A percentile compares a stretch with the other conserved stretches of the same genome.
These are phyloP conservation scores for Trichosurus vulpecula DNA, from an alignment of 2,797 vertebrate species.

Conservation along the genomic window DNA sequence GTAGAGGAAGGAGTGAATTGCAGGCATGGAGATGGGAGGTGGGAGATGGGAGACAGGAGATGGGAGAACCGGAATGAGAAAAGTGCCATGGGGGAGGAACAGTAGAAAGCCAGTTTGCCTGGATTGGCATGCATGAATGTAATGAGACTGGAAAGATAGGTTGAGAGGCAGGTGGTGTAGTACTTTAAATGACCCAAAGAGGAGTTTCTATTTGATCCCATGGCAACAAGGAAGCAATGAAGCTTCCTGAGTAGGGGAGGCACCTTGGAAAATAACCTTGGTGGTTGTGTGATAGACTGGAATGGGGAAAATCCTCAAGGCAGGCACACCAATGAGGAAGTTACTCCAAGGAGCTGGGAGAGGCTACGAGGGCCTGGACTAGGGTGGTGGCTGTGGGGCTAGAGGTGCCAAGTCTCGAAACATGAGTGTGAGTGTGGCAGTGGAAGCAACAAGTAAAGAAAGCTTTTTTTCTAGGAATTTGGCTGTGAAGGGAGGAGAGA, in stretches of 20 bases:
- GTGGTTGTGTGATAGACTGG: background rate
- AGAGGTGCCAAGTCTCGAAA: background rate
- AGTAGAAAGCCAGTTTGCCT: background rate
- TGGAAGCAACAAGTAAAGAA: background rate
- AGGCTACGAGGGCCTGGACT: background rate
- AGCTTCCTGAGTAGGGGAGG: background rate
- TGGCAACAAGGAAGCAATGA: background rate
- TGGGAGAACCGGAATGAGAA: background rate
- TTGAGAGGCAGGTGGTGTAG: background rate
- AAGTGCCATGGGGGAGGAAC: background rate
- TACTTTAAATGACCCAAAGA: background rate
- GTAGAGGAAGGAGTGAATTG: background rate
- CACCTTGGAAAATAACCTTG: background rate
- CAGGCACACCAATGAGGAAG: background rate
- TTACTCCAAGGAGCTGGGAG: background rate
- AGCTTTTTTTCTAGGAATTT: background rate
- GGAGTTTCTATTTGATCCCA: background rate
- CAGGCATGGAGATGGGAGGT: background rate
- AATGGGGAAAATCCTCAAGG: background rate
- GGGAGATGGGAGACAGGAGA: too few species aligned
- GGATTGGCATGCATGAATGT: background rate
- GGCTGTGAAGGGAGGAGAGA: background rate
- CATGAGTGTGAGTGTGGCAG: background rate
- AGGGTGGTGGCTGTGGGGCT: background rate
- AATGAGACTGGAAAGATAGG: background rate